These are phyloP conservation scores for Brenthis hecate DNA, from an alignment of 2,888 invertebrate genomes.

Conservation along the genomic window DNA sequence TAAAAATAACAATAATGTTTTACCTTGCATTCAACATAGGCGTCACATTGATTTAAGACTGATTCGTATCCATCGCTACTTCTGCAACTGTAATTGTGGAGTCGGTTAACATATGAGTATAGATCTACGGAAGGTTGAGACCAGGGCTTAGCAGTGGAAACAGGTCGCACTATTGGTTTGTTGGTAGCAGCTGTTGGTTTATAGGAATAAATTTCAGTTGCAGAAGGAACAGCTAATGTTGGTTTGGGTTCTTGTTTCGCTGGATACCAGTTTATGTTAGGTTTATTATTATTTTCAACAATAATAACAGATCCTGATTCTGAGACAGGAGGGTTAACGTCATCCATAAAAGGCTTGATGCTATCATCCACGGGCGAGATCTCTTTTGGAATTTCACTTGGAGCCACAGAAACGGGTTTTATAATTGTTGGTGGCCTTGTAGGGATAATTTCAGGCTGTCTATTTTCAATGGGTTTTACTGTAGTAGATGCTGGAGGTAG, in stretches of 20 bases:
- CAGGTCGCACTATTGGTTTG: constrained; percentile 3
- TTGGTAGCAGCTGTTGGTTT: neutral
- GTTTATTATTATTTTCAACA: constrained; percentile 3
- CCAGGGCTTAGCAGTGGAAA: constrained; percentile 11
- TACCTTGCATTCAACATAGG: constrained; percentile 84
- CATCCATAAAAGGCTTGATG: neutral
- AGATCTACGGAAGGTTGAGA: neutral
- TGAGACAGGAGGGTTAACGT: neutral
- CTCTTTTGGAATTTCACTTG: neutral
- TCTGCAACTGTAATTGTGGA: constrained; percentile 43
- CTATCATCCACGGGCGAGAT: neutral
- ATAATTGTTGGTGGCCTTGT: neutral
- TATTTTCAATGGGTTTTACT: neutral
- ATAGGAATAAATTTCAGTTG: neutral
- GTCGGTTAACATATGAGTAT: constrained; percentile 7
- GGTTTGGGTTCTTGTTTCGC: constrained; percentile 2
- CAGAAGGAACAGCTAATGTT: neutral
- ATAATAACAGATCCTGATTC: neutral
- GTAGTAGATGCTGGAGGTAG: neutral
- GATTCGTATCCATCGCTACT: constrained; percentile 61
- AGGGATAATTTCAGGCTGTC: neutral
- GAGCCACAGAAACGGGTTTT: too few relatives aligned
- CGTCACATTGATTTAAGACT: constrained; percentile 85
- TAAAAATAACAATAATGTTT: neutral
- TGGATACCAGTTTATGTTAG: constrained; percentile 3